phyloP scores from a whole-genome alignment of 2,888 invertebrate genomes.

The Lasioglossum pauxillum region DNA sequence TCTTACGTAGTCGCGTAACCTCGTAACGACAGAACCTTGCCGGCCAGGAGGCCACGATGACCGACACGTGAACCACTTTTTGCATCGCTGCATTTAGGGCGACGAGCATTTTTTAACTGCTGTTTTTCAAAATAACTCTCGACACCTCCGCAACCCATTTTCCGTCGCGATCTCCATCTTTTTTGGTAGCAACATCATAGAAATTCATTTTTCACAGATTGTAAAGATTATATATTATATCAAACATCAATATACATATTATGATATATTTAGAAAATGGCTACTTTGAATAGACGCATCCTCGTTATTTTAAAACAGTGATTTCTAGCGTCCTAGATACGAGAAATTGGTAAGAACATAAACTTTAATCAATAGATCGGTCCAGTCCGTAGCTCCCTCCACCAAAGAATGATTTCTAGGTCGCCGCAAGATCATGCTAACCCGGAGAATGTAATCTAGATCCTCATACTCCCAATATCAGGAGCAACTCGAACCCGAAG shows the following conservation, averaged over 20 bases:
- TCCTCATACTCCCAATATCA: neutral
- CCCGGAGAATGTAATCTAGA: neutral
- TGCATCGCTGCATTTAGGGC: conserved; percentile 7
- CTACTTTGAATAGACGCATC: too few relatives aligned
- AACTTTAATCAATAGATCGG: too few relatives aligned
- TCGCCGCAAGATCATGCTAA: neutral
- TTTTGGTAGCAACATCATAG: neutral
- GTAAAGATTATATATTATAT: too few relatives aligned
- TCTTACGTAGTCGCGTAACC: conserved; percentile 49
- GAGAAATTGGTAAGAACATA: too few relatives aligned
- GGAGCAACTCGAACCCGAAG: too few relatives aligned
- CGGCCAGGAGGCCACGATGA: conserved; percentile 28
- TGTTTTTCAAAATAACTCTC: neutral
- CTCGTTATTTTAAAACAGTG: too few relatives aligned
- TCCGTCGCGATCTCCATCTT: too few relatives aligned
- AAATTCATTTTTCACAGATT: neutral
- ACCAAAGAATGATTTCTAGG: neutral
- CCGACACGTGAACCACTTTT: conserved; percentile 59
- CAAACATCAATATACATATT: too few relatives aligned
- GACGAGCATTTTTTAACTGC: neutral
- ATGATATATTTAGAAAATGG: too few relatives aligned
- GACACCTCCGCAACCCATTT: neutral
- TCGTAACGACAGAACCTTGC: conserved; percentile 39
- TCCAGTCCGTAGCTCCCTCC: too few relatives aligned
- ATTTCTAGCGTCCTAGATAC: too few relatives aligned